Evolutionary conservation across 37 sponge, comb jelly and placozoan genomes (phyloP).

Genomic region (Aphrocallistes beatrix): DNA sequence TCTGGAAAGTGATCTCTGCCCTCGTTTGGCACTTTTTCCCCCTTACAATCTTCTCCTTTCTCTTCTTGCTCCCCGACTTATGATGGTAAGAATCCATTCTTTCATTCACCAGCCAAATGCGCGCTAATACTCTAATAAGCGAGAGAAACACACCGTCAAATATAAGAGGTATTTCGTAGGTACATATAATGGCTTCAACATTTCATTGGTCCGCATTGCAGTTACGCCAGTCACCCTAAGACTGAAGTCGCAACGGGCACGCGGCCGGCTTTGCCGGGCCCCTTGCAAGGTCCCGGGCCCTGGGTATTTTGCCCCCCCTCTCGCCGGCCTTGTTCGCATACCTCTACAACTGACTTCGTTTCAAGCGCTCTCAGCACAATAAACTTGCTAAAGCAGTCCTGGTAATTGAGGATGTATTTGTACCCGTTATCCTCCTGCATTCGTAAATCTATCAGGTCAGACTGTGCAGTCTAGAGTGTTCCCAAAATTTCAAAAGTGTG

Average conservation of each 20-base stretch:
- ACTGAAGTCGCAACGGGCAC: too few species aligned
- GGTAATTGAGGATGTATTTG: too few species aligned
- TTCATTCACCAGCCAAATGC: background rate
- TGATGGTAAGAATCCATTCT: slow-evolving; percentile 16
- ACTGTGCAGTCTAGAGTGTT: too few species aligned
- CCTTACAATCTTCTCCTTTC: background rate
- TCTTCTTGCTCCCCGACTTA: slow-evolving; percentile 19
- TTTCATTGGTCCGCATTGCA: background rate
- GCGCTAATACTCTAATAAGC: background rate
- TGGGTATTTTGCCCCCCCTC: background rate
- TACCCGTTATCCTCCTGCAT: too few species aligned
- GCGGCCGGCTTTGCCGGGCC: too few species aligned
- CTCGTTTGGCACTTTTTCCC: slow-evolving; percentile 17
- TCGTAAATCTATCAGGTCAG: too few species aligned
- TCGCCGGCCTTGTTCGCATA: background rate
- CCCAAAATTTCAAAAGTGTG: too few species aligned
- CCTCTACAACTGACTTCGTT: too few species aligned
- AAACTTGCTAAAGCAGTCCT: too few species aligned
- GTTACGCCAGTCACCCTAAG: background rate
- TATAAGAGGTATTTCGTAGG: slow-evolving; percentile 7
- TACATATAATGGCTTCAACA: background rate
- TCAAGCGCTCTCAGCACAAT: too few species aligned
- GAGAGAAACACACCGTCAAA: background rate
- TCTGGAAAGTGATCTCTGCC: background rate
- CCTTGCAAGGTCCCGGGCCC: background rate